A percentile compares a stretch with the other conserved stretches of the same genome.
Evolutionary conservation across 2,888 invertebrate species (phyloP).

Genomic region (Anarsia innoxiella): DNA sequence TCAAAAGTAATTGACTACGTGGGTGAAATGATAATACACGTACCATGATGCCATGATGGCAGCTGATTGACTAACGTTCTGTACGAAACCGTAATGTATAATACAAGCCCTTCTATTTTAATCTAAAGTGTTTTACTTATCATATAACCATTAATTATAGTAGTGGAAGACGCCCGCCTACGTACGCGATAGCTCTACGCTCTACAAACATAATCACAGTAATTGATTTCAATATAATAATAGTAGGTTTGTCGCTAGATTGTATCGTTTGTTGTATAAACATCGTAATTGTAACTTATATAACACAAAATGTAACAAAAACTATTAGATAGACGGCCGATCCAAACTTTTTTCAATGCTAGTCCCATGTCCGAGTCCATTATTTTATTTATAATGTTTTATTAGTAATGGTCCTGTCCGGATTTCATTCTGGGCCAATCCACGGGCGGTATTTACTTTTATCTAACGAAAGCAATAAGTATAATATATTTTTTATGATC

Average conservation of each 20-base stretch:
- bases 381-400: conserved; percentile 18
- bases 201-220: conserved; percentile 61
- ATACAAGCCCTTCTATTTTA: conserved; percentile 51
- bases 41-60: conserved; percentile 18
- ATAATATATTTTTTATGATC: neutral
- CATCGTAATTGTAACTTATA: conserved; percentile 33
- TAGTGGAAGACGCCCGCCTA: conserved; percentile 52
- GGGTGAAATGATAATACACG: conserved; percentile 16
- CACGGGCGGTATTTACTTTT: conserved; percentile 12
- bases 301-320: conserved; percentile 13
- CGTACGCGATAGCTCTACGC: conserved; percentile 31
- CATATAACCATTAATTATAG: conserved; percentile 60
- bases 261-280: conserved; percentile 53
- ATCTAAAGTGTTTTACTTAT: conserved; percentile 69
- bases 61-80: conserved; percentile 37
- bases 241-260: conserved; percentile 40
- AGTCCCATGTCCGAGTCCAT: conserved; percentile 19
- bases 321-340: neutral
- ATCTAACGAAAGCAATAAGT: neutral
- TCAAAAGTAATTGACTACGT: conserved; percentile 10
- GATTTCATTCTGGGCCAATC: conserved; percentile 9
- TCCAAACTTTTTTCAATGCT: neutral
- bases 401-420: conserved; percentile 14
- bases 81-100: conserved; percentile 31
- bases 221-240: conserved; percentile 72